Percentiles rank a stretch among this genome's conserved stretches.
Conservation (phyloP, 1,140 invertebrate species). For the Pseudomyrmex dendroicus region DNA sequence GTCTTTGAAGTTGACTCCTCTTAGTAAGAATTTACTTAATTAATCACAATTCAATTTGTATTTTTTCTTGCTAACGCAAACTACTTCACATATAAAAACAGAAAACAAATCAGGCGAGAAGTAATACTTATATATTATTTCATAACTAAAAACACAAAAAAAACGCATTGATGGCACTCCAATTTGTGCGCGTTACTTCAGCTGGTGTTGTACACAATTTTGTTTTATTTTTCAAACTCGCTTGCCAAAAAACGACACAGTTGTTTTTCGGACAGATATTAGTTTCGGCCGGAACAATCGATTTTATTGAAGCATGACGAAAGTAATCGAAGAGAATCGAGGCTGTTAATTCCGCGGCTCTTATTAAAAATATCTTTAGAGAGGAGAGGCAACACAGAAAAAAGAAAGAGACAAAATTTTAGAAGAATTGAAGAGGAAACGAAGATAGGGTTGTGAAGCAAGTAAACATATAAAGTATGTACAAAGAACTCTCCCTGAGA, state of each 20-base stretch:
- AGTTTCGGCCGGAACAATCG: not conserved
- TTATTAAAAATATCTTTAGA: slow-evolving; percentile 33
- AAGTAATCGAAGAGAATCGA: slow-evolving; percentile 25
- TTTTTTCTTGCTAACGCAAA: not conserved
- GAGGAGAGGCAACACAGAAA: too few species aligned
- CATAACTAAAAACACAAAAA: not conserved
- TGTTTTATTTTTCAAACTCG: slow-evolving; percentile 1
- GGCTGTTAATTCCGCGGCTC: slow-evolving; percentile 21
- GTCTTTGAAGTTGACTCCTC: too few species aligned
- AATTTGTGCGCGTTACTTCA: not conserved
- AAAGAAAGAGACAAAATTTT: not conserved
- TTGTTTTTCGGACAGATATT: not conserved
- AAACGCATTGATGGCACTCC: not conserved
- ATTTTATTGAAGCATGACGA: not conserved
- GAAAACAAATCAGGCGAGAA: not conserved
- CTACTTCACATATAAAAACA: not conserved
- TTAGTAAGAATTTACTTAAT: too few species aligned
- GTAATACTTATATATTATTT: not conserved
- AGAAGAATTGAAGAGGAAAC: slow-evolving; percentile 31
- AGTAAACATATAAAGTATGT: slow-evolving; percentile 53
- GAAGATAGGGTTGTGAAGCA: slow-evolving; percentile 2
- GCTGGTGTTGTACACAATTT: not conserved
- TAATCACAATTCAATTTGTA: not conserved
- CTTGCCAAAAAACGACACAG: not conserved
- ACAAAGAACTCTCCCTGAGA: slow-evolving; percentile 31